These are phyloP conservation scores for Hetaerina titia DNA, from an alignment of 2,888 invertebrate genomes.

Conservation along the genomic window DNA sequence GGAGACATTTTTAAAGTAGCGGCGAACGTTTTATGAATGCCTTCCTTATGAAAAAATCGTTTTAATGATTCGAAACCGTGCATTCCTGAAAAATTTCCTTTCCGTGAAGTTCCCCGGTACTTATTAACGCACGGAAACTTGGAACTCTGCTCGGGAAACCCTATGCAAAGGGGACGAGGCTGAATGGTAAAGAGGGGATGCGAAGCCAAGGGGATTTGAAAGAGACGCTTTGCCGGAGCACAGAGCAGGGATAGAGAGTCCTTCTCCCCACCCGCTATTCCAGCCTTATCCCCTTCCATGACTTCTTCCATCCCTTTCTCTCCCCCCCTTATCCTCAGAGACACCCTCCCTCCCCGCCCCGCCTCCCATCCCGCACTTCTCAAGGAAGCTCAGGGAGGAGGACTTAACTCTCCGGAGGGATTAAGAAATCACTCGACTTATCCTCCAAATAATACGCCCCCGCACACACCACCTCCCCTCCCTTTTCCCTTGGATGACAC, in stretches of 20 bases:
- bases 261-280: too few species aligned
- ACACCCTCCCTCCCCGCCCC: not conserved
- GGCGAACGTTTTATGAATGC: too few species aligned
- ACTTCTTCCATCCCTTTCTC: not conserved
- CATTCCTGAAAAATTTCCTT: not conserved
- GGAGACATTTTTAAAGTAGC: too few species aligned
- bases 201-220: not conserved
- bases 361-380: not conserved
- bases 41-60: too few species aligned
- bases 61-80: too few species aligned
- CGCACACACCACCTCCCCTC: not conserved
- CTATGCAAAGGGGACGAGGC: not conserved
- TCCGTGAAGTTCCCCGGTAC: not conserved
- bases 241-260: not conserved
- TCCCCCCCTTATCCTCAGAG: not conserved
- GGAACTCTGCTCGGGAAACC: not conserved
- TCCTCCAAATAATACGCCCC: conserved; percentile 26
- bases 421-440: conserved; percentile 35
- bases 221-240: not conserved
- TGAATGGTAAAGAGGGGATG: not conserved
- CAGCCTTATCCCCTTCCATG: too few species aligned
- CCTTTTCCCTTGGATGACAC: not conserved
- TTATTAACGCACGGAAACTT: not conserved
- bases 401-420: conserved; percentile 18
- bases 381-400: not conserved